Evolutionary conservation across 2,797 vertebrate species (phyloP), one percentile per base, ranked within the genome.

Genomic region (Benthosema pterotum): DNA sequence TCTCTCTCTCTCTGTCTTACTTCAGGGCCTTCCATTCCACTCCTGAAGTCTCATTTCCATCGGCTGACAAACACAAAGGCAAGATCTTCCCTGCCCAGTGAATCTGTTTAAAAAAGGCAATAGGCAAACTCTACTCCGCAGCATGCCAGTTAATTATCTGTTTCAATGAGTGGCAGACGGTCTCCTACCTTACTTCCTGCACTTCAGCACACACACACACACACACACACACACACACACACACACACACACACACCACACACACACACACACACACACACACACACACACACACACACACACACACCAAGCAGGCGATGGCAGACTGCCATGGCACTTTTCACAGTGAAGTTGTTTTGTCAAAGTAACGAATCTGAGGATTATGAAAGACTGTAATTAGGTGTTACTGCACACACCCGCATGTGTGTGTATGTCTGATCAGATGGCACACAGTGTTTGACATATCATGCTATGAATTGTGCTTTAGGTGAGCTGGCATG

Each of bases 321-420:
- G 81, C 85, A 88, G 78, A 64, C 72, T 87, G 88, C 82, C 82
- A 83, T 72, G 28, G 28, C 47, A 65, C 65, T 69, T 71, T 82
- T 83, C 78, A 84, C 48, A 62, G 67, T 72, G 72, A 89, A 90
- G 79, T 87, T 91, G 89, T 91, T 92, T 87, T 85, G 87, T 87
- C 70, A 82, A 90, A 91, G 88, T 87, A 88, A 89, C 59, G 70
- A 89, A 85, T 85, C 46, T 0, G 63, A 74, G 80, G 74, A 84
- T 92, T 90, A 86, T 88, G 83, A 89, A 84, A 87, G 85, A 70
- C 78, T 87, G 82, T 88, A 93, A 93, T 92, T 89, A 91, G 87
- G 78, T 78, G 75, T 76, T 87, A 75, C 56, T 63, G 50, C 53
- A 48, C 11, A 4, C n/a, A 14, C 6, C 45, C n/a, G 43, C 43